phyloP scores from a whole-genome alignment of 2,888 invertebrate species.

The Hanleya hanleyi region DNA sequence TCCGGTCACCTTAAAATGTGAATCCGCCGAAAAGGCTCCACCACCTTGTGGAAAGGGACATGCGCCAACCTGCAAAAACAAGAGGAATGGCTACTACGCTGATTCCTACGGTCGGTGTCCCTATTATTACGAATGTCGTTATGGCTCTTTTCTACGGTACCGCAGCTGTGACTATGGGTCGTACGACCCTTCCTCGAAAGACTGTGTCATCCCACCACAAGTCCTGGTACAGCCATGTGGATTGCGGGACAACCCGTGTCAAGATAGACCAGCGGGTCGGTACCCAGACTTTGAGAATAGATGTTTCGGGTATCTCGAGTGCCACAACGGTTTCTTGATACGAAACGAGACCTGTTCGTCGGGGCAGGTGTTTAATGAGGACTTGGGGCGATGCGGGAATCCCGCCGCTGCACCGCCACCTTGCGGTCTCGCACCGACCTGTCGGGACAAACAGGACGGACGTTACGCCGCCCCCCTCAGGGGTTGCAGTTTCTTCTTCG shows the following conservation, averaged over 20 bases:
- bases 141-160: constrained; percentile 32
- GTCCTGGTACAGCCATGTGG: constrained; percentile 45
- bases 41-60: constrained; percentile 42
- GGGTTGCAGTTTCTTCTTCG: constrained; percentile 44
- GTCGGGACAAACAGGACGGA: constrained; percentile 35
- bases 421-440: constrained; percentile 35
- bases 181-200: constrained; percentile 38
- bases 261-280: constrained; percentile 33
- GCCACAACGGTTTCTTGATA: constrained; percentile 37
- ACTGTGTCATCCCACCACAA: constrained; percentile 38
- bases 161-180: constrained; percentile 42
- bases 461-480: constrained; percentile 33
- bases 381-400: constrained; percentile 37
- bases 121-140: constrained; percentile 44
- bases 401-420: constrained; percentile 37
- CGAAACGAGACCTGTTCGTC: constrained; percentile 37
- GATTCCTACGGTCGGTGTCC: constrained; percentile 46
- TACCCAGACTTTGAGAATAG: constrained; percentile 29
- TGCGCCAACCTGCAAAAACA: constrained; percentile 33
- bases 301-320: constrained; percentile 40
- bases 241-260: constrained; percentile 41
- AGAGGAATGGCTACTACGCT: constrained; percentile 41
- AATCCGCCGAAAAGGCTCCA: constrained; percentile 23
- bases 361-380: constrained; percentile 37
- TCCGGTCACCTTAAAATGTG: constrained; percentile 37